Base-by-base conservation (phyloP, 2,113 vertebrate genomes). In the Indicator indicator region DNA sequence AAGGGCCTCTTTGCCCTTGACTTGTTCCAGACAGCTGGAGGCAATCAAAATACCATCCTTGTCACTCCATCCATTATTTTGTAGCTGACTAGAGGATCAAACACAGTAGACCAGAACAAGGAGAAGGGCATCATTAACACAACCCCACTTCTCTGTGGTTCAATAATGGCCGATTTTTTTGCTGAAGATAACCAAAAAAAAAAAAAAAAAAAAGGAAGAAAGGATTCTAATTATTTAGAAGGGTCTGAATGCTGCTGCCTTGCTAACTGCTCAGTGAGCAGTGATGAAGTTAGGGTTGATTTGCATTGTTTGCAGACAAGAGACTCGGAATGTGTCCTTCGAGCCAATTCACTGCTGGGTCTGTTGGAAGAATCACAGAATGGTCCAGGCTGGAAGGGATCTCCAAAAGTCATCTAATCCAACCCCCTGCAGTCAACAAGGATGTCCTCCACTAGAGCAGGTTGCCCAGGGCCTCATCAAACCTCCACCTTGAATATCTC, bases 1-100 rank as follows among this genome's bases (percentile, higher is more conserved):
- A 72, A 85, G 92, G 95, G 95, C 87, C 44, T 89, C 93, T 92
- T 85, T 96, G 95, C 93, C 95, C 96, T 93, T 92, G 83, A 83
- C 96, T 97, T 91, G 90, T 70, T 97, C 94, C 92, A 95, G 92
- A 95, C 98, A 98, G 97, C 98, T 98, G 98, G 98, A 97, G 98
- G 48, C 89, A 98, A 98, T 98, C 98, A 98, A 93, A 94, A 97
- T 74, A 95, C 94, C 93, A 96, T 97, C 97, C 92, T 80, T 95
- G 96, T 95, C 97, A 98, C 97, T 96, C 96, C 97, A 98, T 98
- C 94, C 96, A 95, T 98, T 98, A 98, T 94, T 92, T 93, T 75
- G 83, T 91, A 95, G 97, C 96, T 96, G 97, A 97, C 96, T 96
- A 71, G 40, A 79, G 95, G 97, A 98, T 98, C 97, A 98, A 97